Evolutionary conservation across 1,140 invertebrate genomes (phyloP), one percentile per base, ranked within the genome.

Genomic region (Pygmarrhopalites habei): DNA sequence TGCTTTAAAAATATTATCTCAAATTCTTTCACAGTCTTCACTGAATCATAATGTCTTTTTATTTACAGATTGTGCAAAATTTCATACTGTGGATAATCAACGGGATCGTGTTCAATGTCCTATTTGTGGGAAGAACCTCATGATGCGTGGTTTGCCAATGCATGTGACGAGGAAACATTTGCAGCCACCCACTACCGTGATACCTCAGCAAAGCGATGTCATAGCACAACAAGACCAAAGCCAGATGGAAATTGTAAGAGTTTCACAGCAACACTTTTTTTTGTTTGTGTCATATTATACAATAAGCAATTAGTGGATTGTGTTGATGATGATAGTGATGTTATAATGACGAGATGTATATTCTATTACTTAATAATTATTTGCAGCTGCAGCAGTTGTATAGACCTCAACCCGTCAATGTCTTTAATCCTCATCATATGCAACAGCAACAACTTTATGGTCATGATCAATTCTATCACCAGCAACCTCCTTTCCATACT

Each of bases 111-210:
- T 56, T 10, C n/a, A 3, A 19, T 56, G 53, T 56, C 53, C 53
- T 14, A 19, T 56, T 23, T 56, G 53, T 39, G 29, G 35, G 5
- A 10, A 56, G 14, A 19, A 39, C 3, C 2, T 56, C 12, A 3
- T 23, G 10, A 12, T 35, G 3, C 29, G 53, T 28, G 53, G 53
- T 12, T 32, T 56, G 14, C 29, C 29, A n/a, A 7, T 32, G n/a
- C 53, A 56, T 23, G 35, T 56, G 5, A 35, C 29, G 17, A 10
- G 30, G 30, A 56, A 35, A 26, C 53, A 56, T 28, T 25, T 56
- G 30, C 25, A 55, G 21, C 5, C 51, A 5, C 17, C 7, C 14
- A 12, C 23, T n/a, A 12, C 39, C 39, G 39, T 41, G n/a, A n/a
- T n/a, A n/a, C n/a, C n/a, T n/a, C n/a, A n/a, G n/a, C n/a, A n/a